Base-by-base conservation (phyloP, 2,113 vertebrate genomes). In the Calidris pygmaea region DNA sequence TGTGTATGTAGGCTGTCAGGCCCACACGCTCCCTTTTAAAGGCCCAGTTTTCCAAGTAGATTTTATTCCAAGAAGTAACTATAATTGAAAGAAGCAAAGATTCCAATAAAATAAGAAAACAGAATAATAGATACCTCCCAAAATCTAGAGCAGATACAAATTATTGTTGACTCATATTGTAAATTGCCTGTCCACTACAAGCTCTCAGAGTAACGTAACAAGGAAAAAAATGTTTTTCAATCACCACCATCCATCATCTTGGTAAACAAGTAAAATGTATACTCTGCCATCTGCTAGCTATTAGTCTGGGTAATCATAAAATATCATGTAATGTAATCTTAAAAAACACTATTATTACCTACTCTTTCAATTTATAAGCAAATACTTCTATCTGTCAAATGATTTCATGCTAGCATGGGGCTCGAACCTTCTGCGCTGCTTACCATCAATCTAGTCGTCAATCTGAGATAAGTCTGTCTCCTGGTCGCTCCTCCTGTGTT, bases 281-380 rank as follows among this genome's bases (percentile, higher is more conserved):
- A 95, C 66, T 79, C 48, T 89, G 66, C 91, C 90, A 96, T 95
- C 88, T 98, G 93, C 71, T 92, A 86, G 92, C 94, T 97, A 94
- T 97, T 97, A 95, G 92, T 83, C 87, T 93, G 85, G 58, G 82
- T 95, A 94, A 97, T 98, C 95, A 95, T 66, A 96, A 96, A 97
- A 95, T 75, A 92, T 85, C 88, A 89, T 72, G 59, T 91, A 96
- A 96, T 92, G 58, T 87, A 94, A 97, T 97, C 82, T 90, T 89
- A 47, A 93, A 92, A 96, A 75, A 30, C 41, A 91, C 92, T 93
- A 90, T 95, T 95, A 96, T 97, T 94, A 95, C 86, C 95, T 95
- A 95, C 58, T 85, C 87, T 96, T 95, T 92, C 65, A 68, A 91
- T 94, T 95, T 94, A 90, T 79, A 96, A 97, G 81, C 73, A 97